These are phyloP conservation scores for Brachionus koreanus DNA, from an alignment of 1,140 invertebrate species.

Conservation along the genomic window DNA sequence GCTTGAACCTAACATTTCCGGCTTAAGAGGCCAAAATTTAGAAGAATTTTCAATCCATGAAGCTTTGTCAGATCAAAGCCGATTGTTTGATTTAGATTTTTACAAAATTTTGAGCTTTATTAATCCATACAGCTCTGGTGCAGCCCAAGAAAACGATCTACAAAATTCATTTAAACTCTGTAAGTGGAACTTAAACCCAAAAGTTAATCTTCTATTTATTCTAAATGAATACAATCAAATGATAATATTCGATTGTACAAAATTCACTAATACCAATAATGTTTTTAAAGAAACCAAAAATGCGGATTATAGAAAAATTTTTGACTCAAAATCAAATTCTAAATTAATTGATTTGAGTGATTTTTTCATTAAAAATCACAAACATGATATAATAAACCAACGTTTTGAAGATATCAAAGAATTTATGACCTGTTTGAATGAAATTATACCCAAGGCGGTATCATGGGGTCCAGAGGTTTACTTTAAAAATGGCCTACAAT, in stretches of 20 bases:
- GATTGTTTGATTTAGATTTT: not conserved
- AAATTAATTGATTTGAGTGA: not conserved
- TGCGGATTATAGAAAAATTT: not conserved
- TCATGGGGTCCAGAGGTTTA: conserved; percentile 1
- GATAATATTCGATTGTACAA: conserved; percentile 2
- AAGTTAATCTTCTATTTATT: not conserved
- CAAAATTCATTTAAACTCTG: conserved; percentile 1
- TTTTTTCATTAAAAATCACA: not conserved
- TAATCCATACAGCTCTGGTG: not conserved
- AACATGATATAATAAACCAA: not conserved
- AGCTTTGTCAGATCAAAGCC: not conserved
- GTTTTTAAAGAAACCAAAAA: not conserved
- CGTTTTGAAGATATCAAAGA: not conserved
- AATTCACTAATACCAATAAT: not conserved
- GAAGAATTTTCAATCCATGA: not conserved
- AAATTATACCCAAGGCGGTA: not conserved
- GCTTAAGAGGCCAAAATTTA: not conserved
- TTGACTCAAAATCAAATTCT: conserved; percentile 3
- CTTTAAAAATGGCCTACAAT: not conserved
- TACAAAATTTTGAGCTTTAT: conserved; percentile 20
- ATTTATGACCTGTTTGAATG: not conserved
- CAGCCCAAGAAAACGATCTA: conserved; percentile 3
- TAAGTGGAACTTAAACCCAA: conserved; percentile 16
- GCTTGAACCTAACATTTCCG: not conserved
- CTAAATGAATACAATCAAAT: conserved; percentile 7